Evolutionary conservation across 2,797 vertebrate species (phyloP).

Genomic region (Limnodromus scolopaceus): DNA sequence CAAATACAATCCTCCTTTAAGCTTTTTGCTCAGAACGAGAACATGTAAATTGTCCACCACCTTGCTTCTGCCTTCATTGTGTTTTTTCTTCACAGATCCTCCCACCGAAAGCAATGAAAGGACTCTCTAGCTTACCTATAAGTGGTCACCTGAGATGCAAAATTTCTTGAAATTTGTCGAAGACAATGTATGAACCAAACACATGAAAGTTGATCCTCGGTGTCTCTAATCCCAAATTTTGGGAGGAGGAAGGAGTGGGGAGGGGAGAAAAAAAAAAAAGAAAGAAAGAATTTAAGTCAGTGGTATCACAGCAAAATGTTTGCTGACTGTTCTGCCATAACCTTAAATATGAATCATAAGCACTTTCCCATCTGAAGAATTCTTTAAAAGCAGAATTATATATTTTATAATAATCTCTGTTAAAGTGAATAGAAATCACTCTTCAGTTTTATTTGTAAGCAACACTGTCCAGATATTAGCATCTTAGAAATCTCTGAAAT

Average conservation of each 20-base stretch:
- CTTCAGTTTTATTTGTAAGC: not conserved
- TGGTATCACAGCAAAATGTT: not conserved
- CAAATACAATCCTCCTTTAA: not conserved
- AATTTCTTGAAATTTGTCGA: not conserved
- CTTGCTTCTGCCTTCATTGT: not conserved
- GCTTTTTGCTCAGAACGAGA: not conserved
- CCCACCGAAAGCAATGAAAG: not conserved
- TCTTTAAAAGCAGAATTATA: not conserved
- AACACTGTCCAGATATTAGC: not conserved
- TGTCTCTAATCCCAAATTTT: not conserved
- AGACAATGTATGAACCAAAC: fast-evolving
- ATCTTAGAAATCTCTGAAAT: not conserved
- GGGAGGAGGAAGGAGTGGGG: not conserved
- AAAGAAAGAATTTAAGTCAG: not conserved
- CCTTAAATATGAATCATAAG: not conserved
- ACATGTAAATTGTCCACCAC: not conserved
- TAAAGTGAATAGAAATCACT: not conserved
- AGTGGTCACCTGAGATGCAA: not conserved
- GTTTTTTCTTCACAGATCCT: not conserved
- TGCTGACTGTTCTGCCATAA: not conserved
- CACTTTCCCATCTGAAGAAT: not conserved
- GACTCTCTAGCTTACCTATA: not conserved
- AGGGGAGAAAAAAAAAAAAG: fast-evolving
- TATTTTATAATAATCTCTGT: not conserved
- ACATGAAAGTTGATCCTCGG: not conserved